Percentiles rank a stretch among this genome's conserved stretches.
phyloP scores from a whole-genome alignment of 2,888 invertebrate genomes.

The Ormia ochracea region DNA sequence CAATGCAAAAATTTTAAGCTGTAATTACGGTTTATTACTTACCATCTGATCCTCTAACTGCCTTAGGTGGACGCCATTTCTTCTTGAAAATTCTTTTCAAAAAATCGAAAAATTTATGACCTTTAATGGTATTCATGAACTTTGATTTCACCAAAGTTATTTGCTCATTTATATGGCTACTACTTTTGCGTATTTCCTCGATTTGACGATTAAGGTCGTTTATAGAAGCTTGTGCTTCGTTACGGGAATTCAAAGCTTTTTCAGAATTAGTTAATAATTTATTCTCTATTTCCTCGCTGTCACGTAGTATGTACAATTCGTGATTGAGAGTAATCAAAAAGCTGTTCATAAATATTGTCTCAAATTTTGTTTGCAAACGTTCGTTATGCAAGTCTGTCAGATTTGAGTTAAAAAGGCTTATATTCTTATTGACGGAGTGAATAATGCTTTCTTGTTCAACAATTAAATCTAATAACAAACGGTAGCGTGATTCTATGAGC shows the following conservation, averaged over 20 bases:
- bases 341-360: slow-evolving; percentile 80
- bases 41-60: slow-evolving; percentile 78
- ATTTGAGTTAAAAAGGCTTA: slow-evolving; percentile 82
- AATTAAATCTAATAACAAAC: slow-evolving; percentile 77
- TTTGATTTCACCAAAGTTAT: slow-evolving; percentile 78
- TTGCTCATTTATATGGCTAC: slow-evolving; percentile 76
- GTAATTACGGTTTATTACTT: no score
- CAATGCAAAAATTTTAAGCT: no score
- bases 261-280: slow-evolving; percentile 80
- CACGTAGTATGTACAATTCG: slow-evolving; percentile 85
- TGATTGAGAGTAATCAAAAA: slow-evolving; percentile 83
- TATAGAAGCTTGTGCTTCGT: slow-evolving; percentile 75
- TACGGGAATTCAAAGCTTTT: slow-evolving; percentile 78
- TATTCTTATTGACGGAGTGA: slow-evolving; percentile 79
- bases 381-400: slow-evolving; percentile 79
- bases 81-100: slow-evolving; percentile 89
- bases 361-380: slow-evolving; percentile 80
- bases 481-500: slow-evolving; percentile 67
- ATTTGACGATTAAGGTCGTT: slow-evolving; percentile 69
- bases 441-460: slow-evolving; percentile 83
- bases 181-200: slow-evolving; percentile 69
- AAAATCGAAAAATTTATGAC: slow-evolving; percentile 88
- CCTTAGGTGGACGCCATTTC: slow-evolving; percentile 85
- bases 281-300: slow-evolving; percentile 85
- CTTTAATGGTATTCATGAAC: slow-evolving; percentile 80